Evolutionary conservation across 2,888 invertebrate species (phyloP).

Genomic region (Diarsia dahlii): DNA sequence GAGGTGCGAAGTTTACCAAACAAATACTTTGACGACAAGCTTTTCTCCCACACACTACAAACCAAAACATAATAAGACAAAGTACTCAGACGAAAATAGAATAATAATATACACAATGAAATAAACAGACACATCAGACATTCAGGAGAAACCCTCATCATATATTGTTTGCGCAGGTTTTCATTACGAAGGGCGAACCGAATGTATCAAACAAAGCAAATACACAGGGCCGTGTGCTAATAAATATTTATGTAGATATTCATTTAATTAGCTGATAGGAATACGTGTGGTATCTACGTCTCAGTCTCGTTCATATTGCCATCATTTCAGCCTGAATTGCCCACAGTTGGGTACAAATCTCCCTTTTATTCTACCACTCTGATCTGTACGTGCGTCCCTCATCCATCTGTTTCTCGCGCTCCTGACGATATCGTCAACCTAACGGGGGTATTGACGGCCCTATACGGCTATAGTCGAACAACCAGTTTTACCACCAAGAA

Average conservation of each 20-base stretch:
- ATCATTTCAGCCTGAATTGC: too few species aligned
- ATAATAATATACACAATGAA: conserved; percentile 12
- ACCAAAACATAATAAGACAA: background rate
- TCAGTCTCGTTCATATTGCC: background rate
- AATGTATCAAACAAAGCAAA: conserved; percentile 40
- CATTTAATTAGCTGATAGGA: conserved; percentile 36
- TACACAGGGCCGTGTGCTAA: conserved; percentile 2
- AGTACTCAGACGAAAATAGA: conserved; percentile 12
- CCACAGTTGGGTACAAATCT: too few species aligned
- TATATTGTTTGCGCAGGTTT: conserved; percentile 46
- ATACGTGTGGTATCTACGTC: background rate
- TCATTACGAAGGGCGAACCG: conserved; percentile 41
- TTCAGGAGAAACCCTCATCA: conserved; percentile 44
- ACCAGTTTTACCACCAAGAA: too few species aligned
- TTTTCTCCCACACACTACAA: background rate
- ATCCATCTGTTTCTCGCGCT: too few species aligned
- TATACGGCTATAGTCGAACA: too few species aligned
- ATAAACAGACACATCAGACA: conserved; percentile 32
- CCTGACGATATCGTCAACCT: too few species aligned
- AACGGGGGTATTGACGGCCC: too few species aligned
- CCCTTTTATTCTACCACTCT: too few species aligned
- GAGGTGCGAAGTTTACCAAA: background rate
- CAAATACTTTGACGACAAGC: background rate
- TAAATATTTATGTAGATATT: conserved; percentile 46
- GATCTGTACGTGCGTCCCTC: too few species aligned